These are phyloP conservation scores for Myotis brandtii DNA, from an alignment of 2,113 vertebrate genomes.

Conservation along the genomic window DNA sequence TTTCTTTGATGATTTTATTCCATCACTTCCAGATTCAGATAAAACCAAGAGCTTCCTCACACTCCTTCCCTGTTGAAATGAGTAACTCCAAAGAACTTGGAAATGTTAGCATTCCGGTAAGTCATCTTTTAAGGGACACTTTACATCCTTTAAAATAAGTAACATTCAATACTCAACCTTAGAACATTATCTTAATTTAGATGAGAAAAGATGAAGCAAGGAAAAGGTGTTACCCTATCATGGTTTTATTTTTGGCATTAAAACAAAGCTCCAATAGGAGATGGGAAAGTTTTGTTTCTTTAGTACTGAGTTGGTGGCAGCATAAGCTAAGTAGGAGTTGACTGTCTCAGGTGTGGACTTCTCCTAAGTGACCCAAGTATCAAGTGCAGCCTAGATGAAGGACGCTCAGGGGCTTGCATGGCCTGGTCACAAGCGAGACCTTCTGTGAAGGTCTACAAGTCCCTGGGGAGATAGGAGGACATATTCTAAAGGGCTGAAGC, in stretches of 20 bases:
- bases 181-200: constrained; percentile 67
- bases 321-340: background rate
- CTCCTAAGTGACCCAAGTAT: background rate
- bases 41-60: background rate
- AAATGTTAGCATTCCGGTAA: constrained; percentile 23
- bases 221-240: background rate
- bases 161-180: constrained; percentile 58
- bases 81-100: constrained; percentile 22
- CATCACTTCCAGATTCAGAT: background rate
- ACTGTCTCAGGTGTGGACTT: background rate
- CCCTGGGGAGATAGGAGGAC: background rate
- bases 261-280: background rate
- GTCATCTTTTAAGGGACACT: constrained; percentile 43
- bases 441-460: background rate
- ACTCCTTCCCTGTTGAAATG: background rate
- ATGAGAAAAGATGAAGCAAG: constrained; percentile 34
- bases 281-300: background rate
- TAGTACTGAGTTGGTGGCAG: background rate
- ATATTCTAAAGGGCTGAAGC: background rate
- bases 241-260: constrained; percentile 24
- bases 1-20: background rate
- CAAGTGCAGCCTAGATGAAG: background rate
- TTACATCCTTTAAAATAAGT: constrained; percentile 63
- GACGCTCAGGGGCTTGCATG: background rate
- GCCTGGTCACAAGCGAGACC: background rate